Conservation (phyloP, 2,888 invertebrate genomes). For the Watsonalla cultraria region DNA sequence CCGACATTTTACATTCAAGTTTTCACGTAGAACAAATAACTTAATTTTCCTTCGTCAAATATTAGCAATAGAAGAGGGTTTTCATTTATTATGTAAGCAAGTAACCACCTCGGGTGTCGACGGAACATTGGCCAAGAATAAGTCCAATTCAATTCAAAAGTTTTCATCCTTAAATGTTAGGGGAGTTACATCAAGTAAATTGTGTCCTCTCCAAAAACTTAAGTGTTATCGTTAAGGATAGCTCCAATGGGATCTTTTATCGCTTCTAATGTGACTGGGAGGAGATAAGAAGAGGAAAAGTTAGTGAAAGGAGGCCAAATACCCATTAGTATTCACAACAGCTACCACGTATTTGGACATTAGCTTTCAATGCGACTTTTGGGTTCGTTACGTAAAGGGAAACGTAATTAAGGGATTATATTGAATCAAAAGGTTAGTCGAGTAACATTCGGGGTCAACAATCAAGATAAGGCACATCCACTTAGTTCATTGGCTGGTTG, state of each 20-base stretch:
- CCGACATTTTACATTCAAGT: not conserved
- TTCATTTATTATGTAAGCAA: conserved; percentile 49
- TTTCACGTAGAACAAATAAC: conserved; percentile 5
- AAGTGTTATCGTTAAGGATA: conserved; percentile 6
- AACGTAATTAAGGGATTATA: not conserved
- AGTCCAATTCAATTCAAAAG: conserved; percentile 60
- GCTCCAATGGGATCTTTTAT: conserved; percentile 3
- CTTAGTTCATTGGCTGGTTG: not conserved
- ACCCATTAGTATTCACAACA: not conserved
- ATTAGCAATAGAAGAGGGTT: conserved; percentile 20
- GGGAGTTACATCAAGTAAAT: conserved; percentile 18
- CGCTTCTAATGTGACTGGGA: conserved; percentile 3
- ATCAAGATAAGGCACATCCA: not conserved
- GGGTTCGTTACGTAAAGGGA: not conserved
- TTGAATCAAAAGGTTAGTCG: not conserved
- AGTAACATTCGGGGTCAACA: not conserved
- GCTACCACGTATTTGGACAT: not conserved
- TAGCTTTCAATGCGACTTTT: not conserved
- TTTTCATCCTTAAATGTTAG: conserved; percentile 36
- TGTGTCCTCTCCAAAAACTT: conserved; percentile 6
- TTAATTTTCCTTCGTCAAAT: conserved; percentile 1
- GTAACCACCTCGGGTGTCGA: conserved; percentile 25
- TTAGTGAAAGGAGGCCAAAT: conserved; percentile 4
- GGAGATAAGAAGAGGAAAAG: conserved; percentile 5
- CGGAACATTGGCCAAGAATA: conserved; percentile 31